A percentile compares a stretch with the other conserved stretches of the same genome.
These are phyloP conservation scores for Heliconius hortense DNA, from an alignment of 2,888 invertebrate species.

Conservation along the genomic window DNA sequence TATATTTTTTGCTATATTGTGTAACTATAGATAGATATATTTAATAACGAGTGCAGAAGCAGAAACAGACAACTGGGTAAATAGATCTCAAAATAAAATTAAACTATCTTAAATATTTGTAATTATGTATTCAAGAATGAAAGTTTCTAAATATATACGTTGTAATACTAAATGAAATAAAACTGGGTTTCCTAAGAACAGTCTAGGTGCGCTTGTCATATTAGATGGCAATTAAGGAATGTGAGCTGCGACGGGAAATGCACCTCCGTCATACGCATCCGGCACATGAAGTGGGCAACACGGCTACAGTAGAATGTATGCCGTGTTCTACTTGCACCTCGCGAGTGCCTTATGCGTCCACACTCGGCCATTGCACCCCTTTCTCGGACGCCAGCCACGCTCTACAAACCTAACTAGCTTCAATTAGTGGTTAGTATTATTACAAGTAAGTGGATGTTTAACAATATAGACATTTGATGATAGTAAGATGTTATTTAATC, in stretches of 20 bases:
- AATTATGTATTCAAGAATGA: neutral
- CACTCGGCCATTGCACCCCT: slow-evolving; percentile 78
- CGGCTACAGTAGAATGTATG: slow-evolving; percentile 71
- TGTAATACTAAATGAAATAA: neutral
- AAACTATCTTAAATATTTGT: neutral
- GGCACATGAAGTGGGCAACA: slow-evolving; percentile 68
- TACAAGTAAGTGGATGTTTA: neutral
- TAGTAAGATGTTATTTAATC: slow-evolving; percentile 32
- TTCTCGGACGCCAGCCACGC: slow-evolving; percentile 75
- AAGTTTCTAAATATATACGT: neutral
- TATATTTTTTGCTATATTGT: neutral
- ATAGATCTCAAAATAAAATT: neutral
- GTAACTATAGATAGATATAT: neutral
- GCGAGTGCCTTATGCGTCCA: slow-evolving; percentile 55
- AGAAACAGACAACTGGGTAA: neutral
- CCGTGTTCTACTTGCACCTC: slow-evolving; percentile 65
- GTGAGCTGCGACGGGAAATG: slow-evolving; percentile 57
- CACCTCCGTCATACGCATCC: slow-evolving; percentile 62
- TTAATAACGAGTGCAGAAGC: neutral
- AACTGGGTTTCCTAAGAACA: slow-evolving; percentile 15
- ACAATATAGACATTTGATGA: neutral
- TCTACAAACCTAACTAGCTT: slow-evolving; percentile 69
- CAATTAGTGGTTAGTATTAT: slow-evolving; percentile 6
- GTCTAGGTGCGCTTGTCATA: slow-evolving; percentile 7
- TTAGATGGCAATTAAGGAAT: slow-evolving; percentile 40